Conservation (phyloP, 2,113 vertebrate species). For the Nothocercus nigrocapillus region DNA sequence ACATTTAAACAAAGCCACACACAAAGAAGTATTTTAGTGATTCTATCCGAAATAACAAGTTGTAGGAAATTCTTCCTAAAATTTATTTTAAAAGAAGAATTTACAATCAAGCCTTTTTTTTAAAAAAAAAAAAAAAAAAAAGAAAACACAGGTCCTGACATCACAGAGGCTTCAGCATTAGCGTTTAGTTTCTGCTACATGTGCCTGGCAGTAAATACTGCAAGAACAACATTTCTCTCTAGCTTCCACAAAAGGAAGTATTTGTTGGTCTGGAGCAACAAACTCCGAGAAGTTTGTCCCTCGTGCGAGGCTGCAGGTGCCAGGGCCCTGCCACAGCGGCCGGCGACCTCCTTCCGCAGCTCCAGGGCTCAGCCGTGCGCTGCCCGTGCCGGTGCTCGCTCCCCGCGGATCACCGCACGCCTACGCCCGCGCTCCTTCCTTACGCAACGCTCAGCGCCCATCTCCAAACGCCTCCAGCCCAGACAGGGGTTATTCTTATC, state of each 20-base stretch:
- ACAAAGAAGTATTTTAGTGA: neutral
- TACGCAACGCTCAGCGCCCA: neutral
- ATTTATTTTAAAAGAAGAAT: neutral
- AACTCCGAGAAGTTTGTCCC: neutral
- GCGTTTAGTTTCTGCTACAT: rapidly evolving
- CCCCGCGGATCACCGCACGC: neutral
- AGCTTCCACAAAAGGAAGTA: neutral
- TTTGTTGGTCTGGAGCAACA: neutral
- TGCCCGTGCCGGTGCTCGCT: neutral
- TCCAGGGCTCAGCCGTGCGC: rapidly evolving
- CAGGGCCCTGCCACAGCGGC: neutral
- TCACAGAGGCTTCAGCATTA: neutral
- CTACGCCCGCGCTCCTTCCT: neutral
- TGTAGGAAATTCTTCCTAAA: neutral
- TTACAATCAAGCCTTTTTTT: neutral
- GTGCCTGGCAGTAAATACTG: neutral
- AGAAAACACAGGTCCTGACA: neutral
- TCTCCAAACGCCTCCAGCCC: neutral
- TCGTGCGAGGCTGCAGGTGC: rapidly evolving
- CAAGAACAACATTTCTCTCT: rapidly evolving
- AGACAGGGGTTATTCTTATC: neutral
- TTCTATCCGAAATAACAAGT: neutral
- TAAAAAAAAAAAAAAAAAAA: rapidly evolving
- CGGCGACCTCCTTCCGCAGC: rapidly evolving
- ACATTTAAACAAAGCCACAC: neutral